Evolutionary conservation across 2,888 invertebrate genomes (phyloP).

Genomic region (Abscondita cerata): DNA sequence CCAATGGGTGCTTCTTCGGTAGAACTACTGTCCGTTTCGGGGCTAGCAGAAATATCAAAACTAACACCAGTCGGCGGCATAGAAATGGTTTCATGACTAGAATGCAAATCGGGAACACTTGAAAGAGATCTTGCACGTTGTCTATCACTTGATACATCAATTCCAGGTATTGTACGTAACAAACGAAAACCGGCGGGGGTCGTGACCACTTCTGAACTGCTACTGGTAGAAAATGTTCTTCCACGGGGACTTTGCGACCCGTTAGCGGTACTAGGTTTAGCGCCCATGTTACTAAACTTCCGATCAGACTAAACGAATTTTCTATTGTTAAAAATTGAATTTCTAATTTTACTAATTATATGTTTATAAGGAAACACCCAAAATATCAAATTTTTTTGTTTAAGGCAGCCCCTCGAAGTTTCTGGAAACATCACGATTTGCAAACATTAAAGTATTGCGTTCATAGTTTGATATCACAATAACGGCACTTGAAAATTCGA

Average conservation of each 20-base stretch:
- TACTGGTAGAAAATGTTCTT: slow-evolving; percentile 77
- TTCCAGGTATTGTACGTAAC: slow-evolving; percentile 74
- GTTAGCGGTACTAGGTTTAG: slow-evolving; percentile 81
- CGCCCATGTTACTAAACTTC: slow-evolving; percentile 67
- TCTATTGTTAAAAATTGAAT: slow-evolving; percentile 3
- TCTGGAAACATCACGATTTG: slow-evolving; percentile 61
- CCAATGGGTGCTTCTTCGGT: slow-evolving; percentile 69
- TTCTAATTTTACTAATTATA: slow-evolving; percentile 47
- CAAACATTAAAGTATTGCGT: slow-evolving; percentile 17
- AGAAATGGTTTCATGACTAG: slow-evolving; percentile 64
- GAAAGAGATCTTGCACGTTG: slow-evolving; percentile 84
- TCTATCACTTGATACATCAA: slow-evolving; percentile 77
- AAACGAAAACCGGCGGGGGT: slow-evolving; percentile 70
- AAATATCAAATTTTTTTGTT: slow-evolving; percentile 44
- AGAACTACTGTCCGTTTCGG: slow-evolving; percentile 71
- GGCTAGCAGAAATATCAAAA: slow-evolving; percentile 70
- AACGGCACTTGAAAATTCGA: slow-evolving; percentile 22
- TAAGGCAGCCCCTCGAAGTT: slow-evolving; percentile 59
- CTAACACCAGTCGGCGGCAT: slow-evolving; percentile 69
- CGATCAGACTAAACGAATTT: slow-evolving; percentile 40
- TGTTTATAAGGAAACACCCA: slow-evolving; percentile 25
- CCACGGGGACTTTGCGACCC: slow-evolving; percentile 76
- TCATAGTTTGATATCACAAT: slow-evolving; percentile 29
- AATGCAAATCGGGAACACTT: slow-evolving; percentile 78
- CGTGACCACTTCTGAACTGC: slow-evolving; percentile 71